Base-by-base conservation (phyloP, 2,113 vertebrate species). In the Burhinus bistriatus region DNA sequence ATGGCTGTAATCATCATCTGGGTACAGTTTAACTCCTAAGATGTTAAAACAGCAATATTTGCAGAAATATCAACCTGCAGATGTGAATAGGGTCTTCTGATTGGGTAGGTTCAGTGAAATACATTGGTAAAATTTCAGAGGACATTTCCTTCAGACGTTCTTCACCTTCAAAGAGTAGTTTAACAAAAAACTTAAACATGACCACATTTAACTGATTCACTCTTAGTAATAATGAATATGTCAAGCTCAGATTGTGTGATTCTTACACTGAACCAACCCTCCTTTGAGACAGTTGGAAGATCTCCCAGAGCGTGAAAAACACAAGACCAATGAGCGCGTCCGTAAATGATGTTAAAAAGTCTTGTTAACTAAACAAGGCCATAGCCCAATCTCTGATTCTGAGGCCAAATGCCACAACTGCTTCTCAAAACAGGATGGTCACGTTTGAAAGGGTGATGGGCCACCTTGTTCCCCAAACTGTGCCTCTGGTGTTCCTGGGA, bases 301-400 rank as follows among this genome's bases (percentile, higher is more conserved):
- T 20, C 19, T 42, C 49, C 38, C 57, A 45, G 27, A 20, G 11
- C 54, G 58, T 19, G 3, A 57, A 65, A 75, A 93, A 54, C 47
- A 44, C 1, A 42, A 27, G 30, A 70, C 5, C 32, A 83, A 21
- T 2, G 9, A 0, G 0, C 12, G 9, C 5, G 6, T 52, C 20
- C 20, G 14, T 36, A 80, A 92, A 72, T 9, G 3, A 52, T n/a
- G 23, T 2, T 45, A 26, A 70, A 80, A 85, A 90, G 14, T 32
- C 59, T 75, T 65, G 10, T 20, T 34, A 42, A 57, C 9, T 15
- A 54, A 58, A 85, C 38, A 51, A 40, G 12, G 61, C 17, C 62
- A 36, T 19, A 83, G 30, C 13, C 27, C 3, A 4, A 15, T 18
- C 18, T 38, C 36, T 54, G 3, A 18, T 79, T 88, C 45, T 59